These are phyloP conservation scores for Laspeyria flexula DNA, from an alignment of 2,888 invertebrate species.

Conservation along the genomic window DNA sequence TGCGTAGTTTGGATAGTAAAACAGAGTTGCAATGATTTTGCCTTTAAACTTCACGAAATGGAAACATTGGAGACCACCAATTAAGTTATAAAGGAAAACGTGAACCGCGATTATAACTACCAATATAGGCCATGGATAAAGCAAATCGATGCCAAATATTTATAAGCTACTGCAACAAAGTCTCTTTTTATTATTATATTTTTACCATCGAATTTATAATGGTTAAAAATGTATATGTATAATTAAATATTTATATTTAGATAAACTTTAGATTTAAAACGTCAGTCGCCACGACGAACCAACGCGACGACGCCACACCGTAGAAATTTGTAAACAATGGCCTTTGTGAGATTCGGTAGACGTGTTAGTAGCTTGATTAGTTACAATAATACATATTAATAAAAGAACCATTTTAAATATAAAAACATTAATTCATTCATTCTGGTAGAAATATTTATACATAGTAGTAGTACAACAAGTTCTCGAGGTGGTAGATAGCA, in stretches of 20 bases:
- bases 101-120: conserved; percentile 67
- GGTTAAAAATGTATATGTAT: neutral
- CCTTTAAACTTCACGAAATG: neutral
- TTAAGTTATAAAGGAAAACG: conserved; percentile 53
- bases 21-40: conserved; percentile 6
- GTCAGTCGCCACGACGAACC: no score
- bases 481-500: conserved; percentile 32
- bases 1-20: conserved; percentile 23
- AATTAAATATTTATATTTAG: no score
- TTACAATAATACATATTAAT: neutral
- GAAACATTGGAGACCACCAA: neutral
- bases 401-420: neutral
- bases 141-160: conserved; percentile 24
- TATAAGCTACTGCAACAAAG: neutral
- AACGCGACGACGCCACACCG: neutral
- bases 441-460: no score
- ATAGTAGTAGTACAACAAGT: conserved; percentile 14
- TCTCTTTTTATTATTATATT: neutral
- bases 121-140: conserved; percentile 68
- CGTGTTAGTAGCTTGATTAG: neutral
- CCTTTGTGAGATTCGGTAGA: conserved; percentile 13
- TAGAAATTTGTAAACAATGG: conserved; percentile 15
- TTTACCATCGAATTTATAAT: neutral
- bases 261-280: no score
- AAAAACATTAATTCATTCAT: no score